A percentile compares a stretch with the other conserved stretches of the same genome.
phyloP scores from a whole-genome alignment of 2,797 vertebrate genomes.

The Lateolabrax maculatus region DNA sequence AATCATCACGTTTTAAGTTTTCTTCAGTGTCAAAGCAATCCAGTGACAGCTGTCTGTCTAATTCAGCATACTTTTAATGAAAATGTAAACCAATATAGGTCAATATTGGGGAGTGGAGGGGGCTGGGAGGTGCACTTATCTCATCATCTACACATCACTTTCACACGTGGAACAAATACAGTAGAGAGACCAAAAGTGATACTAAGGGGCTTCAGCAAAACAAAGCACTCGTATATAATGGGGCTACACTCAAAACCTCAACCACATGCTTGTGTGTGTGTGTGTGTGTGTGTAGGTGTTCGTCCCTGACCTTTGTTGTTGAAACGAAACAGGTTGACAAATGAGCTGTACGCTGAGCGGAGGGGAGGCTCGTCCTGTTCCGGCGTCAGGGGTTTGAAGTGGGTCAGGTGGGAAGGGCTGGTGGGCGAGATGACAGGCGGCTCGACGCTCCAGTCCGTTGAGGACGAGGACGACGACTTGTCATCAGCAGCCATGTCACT shows the following conservation, averaged over 20 bases:
- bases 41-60: too few species aligned
- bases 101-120: too few species aligned
- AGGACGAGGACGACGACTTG: slow-evolving; percentile 89
- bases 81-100: too few species aligned
- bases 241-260: background rate
- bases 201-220: background rate
- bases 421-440: slow-evolving; percentile 86
- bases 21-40: background rate
- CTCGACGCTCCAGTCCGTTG: slow-evolving; percentile 88
- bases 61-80: too few species aligned
- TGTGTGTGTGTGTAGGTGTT: background rate
- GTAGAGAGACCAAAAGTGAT: background rate
- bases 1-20: too few species aligned
- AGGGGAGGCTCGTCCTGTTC: slow-evolving; percentile 98
- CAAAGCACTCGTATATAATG: background rate
- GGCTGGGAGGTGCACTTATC: too few species aligned
- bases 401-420: slow-evolving; percentile 96
- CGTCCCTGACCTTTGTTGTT: slow-evolving; percentile 91
- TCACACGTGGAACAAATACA: background rate
- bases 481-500: slow-evolving; percentile 96
- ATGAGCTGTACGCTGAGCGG: slow-evolving; percentile 98
- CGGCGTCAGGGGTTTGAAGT: slow-evolving; percentile 97
- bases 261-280: background rate
- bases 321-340: slow-evolving; percentile 98
- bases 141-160: background rate